phyloP scores from a whole-genome alignment of 2,113 vertebrate species.

The Aix galericulata region DNA sequence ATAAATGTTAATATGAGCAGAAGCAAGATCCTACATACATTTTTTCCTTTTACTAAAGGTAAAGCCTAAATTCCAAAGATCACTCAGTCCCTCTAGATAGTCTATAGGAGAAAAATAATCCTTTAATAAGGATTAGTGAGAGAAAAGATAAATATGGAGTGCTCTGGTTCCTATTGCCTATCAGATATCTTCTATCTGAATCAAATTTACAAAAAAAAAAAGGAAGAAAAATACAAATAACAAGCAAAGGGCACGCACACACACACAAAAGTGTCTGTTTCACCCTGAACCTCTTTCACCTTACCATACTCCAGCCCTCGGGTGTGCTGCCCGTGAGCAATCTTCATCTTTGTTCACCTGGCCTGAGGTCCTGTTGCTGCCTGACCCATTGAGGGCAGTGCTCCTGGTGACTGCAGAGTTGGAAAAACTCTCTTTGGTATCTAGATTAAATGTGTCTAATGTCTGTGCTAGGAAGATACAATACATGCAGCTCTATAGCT shows the following conservation, averaged over 20 bases:
- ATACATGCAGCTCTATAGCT: background rate
- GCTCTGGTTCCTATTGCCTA: background rate
- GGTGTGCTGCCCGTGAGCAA: background rate
- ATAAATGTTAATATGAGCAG: background rate
- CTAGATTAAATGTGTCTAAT: background rate
- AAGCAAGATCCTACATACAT: background rate
- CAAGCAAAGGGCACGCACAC: background rate
- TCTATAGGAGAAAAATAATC: background rate
- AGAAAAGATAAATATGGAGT: background rate
- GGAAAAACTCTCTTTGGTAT: background rate
- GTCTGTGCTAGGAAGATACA: background rate
- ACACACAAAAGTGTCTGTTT: background rate
- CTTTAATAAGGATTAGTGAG: background rate
- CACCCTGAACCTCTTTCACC: background rate
- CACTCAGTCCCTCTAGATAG: background rate
- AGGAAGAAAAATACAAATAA: background rate
- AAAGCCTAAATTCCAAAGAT: background rate
- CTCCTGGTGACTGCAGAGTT: background rate
- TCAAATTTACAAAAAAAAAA: background rate
- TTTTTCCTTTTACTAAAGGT: background rate
- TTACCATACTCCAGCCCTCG: background rate
- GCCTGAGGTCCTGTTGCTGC: too few species aligned
- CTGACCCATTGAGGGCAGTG: too few species aligned
- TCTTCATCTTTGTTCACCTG: background rate
- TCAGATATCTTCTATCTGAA: background rate